phyloP scores from a whole-genome alignment of 30 jellyfish, hydroid and myxozoan species.

The Chironex yamaguchii region DNA sequence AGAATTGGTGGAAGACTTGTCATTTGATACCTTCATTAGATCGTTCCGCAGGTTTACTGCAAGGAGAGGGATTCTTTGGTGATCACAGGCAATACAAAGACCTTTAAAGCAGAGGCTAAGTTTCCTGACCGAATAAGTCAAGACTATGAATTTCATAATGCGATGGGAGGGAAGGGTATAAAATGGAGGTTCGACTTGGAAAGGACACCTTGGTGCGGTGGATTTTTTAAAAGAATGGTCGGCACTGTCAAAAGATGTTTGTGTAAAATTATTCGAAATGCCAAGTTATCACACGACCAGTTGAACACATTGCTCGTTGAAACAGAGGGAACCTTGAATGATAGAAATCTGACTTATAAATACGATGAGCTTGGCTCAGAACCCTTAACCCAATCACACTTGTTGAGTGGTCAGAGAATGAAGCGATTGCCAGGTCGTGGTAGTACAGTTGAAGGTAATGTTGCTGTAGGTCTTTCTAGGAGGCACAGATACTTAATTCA shows the following conservation, averaged over 20 bases:
- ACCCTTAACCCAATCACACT: slow-evolving; percentile 31
- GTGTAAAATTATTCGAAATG: neutral
- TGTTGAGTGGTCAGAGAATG: slow-evolving; percentile 11
- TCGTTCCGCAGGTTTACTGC: slow-evolving; percentile 14
- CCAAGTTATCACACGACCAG: slow-evolving; percentile 8
- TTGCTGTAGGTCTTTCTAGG: neutral
- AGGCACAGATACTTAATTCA: neutral
- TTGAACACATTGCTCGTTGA: slow-evolving; percentile 5
- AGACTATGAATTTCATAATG: no score
- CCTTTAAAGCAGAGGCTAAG: no score
- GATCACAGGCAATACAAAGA: no score
- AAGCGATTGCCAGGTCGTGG: slow-evolving; percentile 1
- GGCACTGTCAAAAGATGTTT: slow-evolving; percentile 2
- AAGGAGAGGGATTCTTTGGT: no score
- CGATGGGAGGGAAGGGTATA: neutral
- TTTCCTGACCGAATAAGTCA: no score
- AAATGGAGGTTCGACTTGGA: slow-evolving; percentile 33
- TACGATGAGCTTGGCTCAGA: slow-evolving; percentile 22
- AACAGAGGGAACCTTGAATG: slow-evolving; percentile 23
- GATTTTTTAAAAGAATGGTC: slow-evolving; percentile 17
- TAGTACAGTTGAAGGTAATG: neutral
- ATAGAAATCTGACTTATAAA: neutral
- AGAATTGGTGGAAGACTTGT: slow-evolving; percentile 21
- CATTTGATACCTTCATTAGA: slow-evolving; percentile 9
- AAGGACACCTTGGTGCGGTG: slow-evolving; percentile 59